phyloP scores from a whole-genome alignment of 2,888 invertebrate genomes.

The Liopterus haemorrhoidalis region DNA sequence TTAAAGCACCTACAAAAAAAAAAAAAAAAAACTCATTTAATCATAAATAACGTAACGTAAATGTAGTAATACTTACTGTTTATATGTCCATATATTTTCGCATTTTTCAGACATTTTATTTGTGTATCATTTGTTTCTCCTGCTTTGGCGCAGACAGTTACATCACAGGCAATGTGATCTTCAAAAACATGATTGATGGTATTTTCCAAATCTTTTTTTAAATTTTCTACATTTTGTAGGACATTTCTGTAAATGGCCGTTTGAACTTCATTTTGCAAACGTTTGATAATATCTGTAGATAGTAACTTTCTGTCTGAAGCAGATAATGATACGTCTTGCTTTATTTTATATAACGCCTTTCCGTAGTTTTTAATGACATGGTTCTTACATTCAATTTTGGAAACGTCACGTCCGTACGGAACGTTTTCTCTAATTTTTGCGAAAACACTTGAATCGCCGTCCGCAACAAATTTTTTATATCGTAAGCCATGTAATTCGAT shows the following conservation, averaged over 20 bases:
- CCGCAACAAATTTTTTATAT: constrained; percentile 37
- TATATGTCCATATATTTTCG: constrained; percentile 3
- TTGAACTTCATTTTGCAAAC: constrained; percentile 5
- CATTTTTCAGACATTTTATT: too few species aligned
- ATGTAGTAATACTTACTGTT: not conserved
- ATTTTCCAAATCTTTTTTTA: constrained; percentile 26
- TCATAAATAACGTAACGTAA: constrained; percentile 1
- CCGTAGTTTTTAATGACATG: constrained; percentile 32
- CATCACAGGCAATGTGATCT: constrained; percentile 29
- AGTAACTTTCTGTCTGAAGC: constrained; percentile 4
- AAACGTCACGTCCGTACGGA: constrained; percentile 29
- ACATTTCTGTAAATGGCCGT: constrained; percentile 22
- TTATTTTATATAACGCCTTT: constrained; percentile 18
- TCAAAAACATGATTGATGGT: constrained; percentile 34
- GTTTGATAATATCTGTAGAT: constrained; percentile 6
- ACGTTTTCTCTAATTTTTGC: constrained; percentile 30
- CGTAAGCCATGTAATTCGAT: constrained; percentile 34
- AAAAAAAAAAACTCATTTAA: not conserved
- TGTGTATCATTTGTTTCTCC: too few species aligned
- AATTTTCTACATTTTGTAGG: constrained; percentile 16
- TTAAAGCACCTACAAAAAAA: constrained; percentile 3
- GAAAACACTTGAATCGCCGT: constrained; percentile 39
- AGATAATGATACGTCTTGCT: constrained; percentile 8
- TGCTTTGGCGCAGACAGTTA: constrained; percentile 24
- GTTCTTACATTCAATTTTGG: constrained; percentile 39